phyloP scores from a whole-genome alignment of 2,888 invertebrate genomes.

The Thumatha senex region DNA sequence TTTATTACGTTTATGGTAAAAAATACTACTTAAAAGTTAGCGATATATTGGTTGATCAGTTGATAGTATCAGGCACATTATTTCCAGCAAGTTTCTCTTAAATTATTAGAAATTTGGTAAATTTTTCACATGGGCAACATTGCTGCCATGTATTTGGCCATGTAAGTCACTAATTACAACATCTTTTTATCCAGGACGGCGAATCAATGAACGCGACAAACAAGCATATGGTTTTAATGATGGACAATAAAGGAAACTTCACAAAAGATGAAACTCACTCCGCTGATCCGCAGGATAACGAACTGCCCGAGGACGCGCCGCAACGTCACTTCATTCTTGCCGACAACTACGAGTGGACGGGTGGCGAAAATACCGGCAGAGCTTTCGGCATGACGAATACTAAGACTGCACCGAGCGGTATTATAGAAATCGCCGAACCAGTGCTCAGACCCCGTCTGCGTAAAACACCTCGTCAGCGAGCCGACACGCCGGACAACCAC shows the following conservation, averaged over 20 bases:
- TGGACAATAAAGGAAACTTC: conserved; percentile 47
- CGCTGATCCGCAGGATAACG: conserved; percentile 68
- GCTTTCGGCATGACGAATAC: conserved; percentile 85
- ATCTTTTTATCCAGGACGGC: conserved; percentile 47
- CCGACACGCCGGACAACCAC: conserved; percentile 74
- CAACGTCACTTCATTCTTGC: conserved; percentile 65
- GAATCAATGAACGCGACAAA: conserved; percentile 43
- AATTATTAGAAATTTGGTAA: no score
- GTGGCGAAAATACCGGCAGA: conserved; percentile 81
- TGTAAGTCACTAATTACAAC: background rate
- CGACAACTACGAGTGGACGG: conserved; percentile 80
- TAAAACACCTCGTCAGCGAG: conserved; percentile 78
- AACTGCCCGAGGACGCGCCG: conserved; percentile 68
- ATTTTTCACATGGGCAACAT: no score
- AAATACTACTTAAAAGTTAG: no score
- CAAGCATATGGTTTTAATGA: conserved; percentile 35
- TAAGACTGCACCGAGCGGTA: conserved; percentile 68
- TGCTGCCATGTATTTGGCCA: background rate
- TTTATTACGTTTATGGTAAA: no score
- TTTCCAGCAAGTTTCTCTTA: no score
- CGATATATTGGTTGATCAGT: no score
- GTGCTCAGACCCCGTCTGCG: conserved; percentile 86
- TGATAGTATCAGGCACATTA: no score
- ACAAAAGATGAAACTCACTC: conserved; percentile 49
- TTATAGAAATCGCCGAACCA: conserved; percentile 89